These are phyloP conservation scores for Artibeus lituratus DNA, from an alignment of 2,797 vertebrate species.

Conservation along the genomic window DNA sequence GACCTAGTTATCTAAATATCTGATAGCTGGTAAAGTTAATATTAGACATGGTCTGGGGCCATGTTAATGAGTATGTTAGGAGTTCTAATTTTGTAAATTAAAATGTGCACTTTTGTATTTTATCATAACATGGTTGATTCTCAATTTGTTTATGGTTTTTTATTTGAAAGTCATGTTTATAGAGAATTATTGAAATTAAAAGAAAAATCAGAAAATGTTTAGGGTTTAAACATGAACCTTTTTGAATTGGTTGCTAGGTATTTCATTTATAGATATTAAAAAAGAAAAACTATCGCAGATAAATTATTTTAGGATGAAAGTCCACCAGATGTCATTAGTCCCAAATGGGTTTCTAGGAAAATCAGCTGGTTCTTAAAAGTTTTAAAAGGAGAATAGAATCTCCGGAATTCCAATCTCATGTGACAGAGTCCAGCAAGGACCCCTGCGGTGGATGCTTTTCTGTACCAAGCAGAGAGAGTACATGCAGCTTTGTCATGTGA, in stretches of 20 bases:
- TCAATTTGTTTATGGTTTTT: background rate
- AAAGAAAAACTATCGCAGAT: background rate
- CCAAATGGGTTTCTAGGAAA: background rate
- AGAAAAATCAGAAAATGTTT: background rate
- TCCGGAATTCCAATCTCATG: slow-evolving; percentile 11
- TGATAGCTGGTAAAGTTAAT: background rate
- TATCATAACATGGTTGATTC: background rate
- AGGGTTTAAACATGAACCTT: background rate
- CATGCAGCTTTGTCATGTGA: slow-evolving; percentile 13
- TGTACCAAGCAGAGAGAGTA: background rate
- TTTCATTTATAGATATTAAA: background rate
- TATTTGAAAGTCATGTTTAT: background rate
- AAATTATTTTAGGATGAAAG: background rate
- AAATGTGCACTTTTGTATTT: background rate
- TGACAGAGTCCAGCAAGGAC: background rate
- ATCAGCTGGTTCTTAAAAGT: background rate
- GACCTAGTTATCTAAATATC: background rate
- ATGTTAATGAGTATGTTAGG: background rate
- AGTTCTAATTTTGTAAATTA: background rate
- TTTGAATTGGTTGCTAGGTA: background rate
- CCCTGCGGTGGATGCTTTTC: background rate
- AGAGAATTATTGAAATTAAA: background rate
- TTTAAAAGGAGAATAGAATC: background rate
- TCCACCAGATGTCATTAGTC: background rate
- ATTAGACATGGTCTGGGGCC: background rate